Conservation (phyloP, 1,140 invertebrate genomes). For the Lithobius niger region DNA sequence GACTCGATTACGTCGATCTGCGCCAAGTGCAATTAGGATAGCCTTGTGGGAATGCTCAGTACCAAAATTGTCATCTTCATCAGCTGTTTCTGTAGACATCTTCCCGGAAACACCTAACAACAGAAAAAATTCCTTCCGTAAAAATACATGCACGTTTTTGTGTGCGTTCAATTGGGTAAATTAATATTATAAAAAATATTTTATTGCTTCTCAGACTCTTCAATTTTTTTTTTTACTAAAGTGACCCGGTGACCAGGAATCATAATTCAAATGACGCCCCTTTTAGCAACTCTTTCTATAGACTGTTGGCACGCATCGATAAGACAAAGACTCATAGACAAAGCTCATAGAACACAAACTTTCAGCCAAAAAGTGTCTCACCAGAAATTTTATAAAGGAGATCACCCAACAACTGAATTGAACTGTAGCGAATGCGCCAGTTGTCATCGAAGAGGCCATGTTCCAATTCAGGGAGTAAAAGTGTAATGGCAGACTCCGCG, state of each 20-base stretch:
- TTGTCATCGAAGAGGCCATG: conserved; percentile 90
- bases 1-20: conserved; percentile 79
- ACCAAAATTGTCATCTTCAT: conserved; percentile 98
- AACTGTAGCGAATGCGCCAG: conserved; percentile 94
- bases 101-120: conserved; percentile 94
- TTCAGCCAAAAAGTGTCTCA: conserved; percentile 10
- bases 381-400: conserved; percentile 87
- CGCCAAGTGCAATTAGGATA: conserved; percentile 75
- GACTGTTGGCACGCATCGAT: too few species aligned
- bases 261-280: too few species aligned
- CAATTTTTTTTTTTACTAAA: too few species aligned
- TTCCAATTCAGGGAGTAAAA: conserved; percentile 88
- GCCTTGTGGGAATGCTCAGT: conserved; percentile 89
- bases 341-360: not conserved
- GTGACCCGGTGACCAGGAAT: too few species aligned
- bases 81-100: conserved; percentile 96
- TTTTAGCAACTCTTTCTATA: too few species aligned
- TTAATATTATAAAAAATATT: too few species aligned
- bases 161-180: too few species aligned
- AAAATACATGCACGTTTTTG: too few species aligned
- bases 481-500: conserved; percentile 85
- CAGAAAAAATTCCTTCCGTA: too few species aligned
- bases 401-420: conserved; percentile 92
- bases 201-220: too few species aligned
- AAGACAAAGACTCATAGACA: not conserved